phyloP scores from a whole-genome alignment of 2,797 vertebrate species.

The Coluber constrictor region DNA sequence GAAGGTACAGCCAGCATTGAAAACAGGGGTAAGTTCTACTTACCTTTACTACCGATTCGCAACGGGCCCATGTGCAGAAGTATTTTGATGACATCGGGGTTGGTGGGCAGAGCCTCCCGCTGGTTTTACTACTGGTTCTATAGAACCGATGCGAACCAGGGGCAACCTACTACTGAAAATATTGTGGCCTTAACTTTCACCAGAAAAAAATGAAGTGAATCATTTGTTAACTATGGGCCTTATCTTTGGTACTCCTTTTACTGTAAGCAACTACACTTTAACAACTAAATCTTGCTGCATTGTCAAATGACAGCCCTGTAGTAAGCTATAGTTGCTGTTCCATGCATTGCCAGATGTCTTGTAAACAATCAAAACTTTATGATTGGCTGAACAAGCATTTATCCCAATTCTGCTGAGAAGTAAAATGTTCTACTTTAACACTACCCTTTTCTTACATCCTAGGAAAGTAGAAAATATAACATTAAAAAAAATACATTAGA shows the following conservation, averaged over 20 bases:
- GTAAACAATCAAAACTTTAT: background rate
- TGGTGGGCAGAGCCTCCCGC: too few species aligned
- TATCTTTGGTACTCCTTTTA: conserved; percentile 4
- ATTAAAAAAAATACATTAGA: background rate
- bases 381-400: background rate
- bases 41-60: too few species aligned
- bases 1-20: conserved; percentile 6
- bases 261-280: background rate
- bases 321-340: background rate
- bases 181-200: conserved; percentile 1
- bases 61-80: too few species aligned
- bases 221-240: background rate
- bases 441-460: background rate
- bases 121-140: too few species aligned
- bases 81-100: too few species aligned
- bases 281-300: background rate
- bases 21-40: background rate
- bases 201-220: conserved; percentile 27
- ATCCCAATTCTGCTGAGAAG: background rate
- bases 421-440: background rate
- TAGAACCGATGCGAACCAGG: too few species aligned
- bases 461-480: background rate
- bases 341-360: background rate
- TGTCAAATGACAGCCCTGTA: background rate
- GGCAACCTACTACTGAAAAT: too few species aligned